Percentiles rank a stretch among this genome's conserved stretches.
These are phyloP conservation scores for Zaprionus ornatus DNA, from an alignment of 1,140 invertebrate species.

Conservation along the genomic window DNA sequence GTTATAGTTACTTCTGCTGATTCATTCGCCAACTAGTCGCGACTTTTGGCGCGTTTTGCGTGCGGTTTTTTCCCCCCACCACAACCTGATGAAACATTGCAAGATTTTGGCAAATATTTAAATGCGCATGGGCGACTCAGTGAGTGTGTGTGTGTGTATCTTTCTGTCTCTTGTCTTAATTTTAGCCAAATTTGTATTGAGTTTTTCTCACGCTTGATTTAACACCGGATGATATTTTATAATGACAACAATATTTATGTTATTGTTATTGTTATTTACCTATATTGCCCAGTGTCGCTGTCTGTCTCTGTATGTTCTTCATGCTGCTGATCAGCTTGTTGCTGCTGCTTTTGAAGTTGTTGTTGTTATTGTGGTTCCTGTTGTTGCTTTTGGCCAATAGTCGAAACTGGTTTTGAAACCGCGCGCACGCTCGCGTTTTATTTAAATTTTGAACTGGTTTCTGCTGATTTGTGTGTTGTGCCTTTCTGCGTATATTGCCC, in stretches of 20 bases:
- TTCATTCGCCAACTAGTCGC: slow-evolving; percentile 23
- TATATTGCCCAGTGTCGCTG: slow-evolving; percentile 34
- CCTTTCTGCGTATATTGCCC: slow-evolving; percentile 51
- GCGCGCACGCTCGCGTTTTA: slow-evolving; percentile 77
- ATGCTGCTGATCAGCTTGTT: slow-evolving; percentile 27
- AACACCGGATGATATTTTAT: slow-evolving; percentile 77
- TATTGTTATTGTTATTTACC: slow-evolving; percentile 67
- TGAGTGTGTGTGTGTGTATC: background rate
- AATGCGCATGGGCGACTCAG: background rate
- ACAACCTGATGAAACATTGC: slow-evolving; percentile 4
- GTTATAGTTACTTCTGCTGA: slow-evolving; percentile 45
- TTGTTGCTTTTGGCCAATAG: slow-evolving; percentile 61
- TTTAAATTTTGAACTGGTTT: slow-evolving; percentile 82
- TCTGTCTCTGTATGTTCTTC: slow-evolving; percentile 36
- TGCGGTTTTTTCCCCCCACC: background rate
- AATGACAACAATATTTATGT: slow-evolving; percentile 79
- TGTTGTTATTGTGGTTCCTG: slow-evolving; percentile 19
- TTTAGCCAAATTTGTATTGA: slow-evolving; percentile 42
- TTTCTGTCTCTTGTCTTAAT: background rate
- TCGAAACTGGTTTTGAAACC: slow-evolving; percentile 68
- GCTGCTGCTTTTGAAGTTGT: slow-evolving; percentile 7
- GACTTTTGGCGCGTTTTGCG: slow-evolving; percentile 40
- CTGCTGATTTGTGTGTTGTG: slow-evolving; percentile 74
- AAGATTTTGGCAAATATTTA: slow-evolving; percentile 7
- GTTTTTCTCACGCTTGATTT: slow-evolving; percentile 78